A percentile compares a stretch with the other conserved stretches of the same genome.
phyloP scores from a whole-genome alignment of 2,888 invertebrate genomes.

The Altica lythri region DNA sequence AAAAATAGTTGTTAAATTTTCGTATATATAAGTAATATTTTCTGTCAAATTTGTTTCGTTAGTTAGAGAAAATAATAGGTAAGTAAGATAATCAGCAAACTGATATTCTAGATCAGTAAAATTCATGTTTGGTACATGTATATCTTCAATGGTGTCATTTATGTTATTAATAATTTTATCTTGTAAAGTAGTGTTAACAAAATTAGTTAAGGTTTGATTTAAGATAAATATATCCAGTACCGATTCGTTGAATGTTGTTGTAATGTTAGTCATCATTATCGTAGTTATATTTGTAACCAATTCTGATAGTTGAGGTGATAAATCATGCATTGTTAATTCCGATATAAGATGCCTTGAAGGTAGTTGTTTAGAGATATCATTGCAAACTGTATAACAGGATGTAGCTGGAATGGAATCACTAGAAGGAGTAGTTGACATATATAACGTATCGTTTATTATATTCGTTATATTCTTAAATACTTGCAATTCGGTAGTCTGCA shows the following conservation, averaged over 20 bases:
- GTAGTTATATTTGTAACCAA: conserved; percentile 11
- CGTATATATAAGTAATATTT: conserved; percentile 11
- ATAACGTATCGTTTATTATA: conserved; percentile 25
- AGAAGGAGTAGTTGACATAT: not conserved
- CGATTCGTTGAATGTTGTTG: conserved; percentile 8
- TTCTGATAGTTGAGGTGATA: not conserved
- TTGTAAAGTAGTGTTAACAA: not conserved
- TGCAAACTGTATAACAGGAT: no score
- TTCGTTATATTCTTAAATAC: conserved; percentile 57
- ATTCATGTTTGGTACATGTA: conserved; percentile 12
- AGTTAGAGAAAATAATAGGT: conserved; percentile 30
- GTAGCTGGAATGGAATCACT: not conserved
- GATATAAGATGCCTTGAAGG: conserved; percentile 5
- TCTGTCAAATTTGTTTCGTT: conserved; percentile 18
- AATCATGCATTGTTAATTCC: conserved; percentile 3
- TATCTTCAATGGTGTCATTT: conserved; percentile 19
- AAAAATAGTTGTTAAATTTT: not conserved
- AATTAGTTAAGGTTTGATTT: conserved; percentile 10
- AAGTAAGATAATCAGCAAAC: conserved; percentile 41
- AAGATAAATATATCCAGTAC: conserved; percentile 3
- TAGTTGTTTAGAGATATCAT: not conserved
- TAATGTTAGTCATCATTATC: conserved; percentile 8
- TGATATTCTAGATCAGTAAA: conserved; percentile 32
- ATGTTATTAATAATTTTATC: not conserved
- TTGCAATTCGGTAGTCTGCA: conserved; percentile 60